A percentile compares a stretch with the other conserved stretches of the same genome.
Conservation (phyloP, 2,888 invertebrate genomes). For the Tinea trinotella region DNA sequence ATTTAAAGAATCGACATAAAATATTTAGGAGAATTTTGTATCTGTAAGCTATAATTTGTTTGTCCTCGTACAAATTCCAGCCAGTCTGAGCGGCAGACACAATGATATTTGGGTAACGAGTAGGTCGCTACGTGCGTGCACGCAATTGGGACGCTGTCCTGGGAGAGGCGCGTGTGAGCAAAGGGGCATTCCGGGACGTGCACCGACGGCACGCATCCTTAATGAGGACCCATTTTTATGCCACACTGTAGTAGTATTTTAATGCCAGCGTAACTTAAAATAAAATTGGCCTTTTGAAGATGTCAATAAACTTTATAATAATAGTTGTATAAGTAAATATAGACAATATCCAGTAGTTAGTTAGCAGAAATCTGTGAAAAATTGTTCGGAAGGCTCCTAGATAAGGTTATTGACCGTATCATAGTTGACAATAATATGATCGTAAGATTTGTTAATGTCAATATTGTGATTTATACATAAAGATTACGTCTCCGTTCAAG, state of each 20-base stretch:
- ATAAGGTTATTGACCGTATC: not conserved
- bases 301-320: not conserved
- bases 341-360: constrained; percentile 2
- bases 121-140: constrained; percentile 13
- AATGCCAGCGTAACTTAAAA: not conserved
- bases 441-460: constrained; percentile 9
- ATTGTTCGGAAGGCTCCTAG: not conserved
- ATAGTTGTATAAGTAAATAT: not conserved
- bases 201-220: constrained; percentile 10
- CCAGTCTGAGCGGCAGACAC: constrained; percentile 11
- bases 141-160: not conserved
- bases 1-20: too few species aligned
- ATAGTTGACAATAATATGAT: not conserved
- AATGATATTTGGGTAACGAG: constrained; percentile 14
- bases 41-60: constrained; percentile 1
- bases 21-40: not conserved
- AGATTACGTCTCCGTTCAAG: constrained; percentile 1
- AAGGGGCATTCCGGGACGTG: constrained; percentile 14
- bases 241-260: not conserved
- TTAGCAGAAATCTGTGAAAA: constrained; percentile 1
- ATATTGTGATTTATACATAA: constrained; percentile 2
- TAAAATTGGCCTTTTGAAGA: not conserved
- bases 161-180: constrained; percentile 9
- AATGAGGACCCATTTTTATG: constrained; percentile 16
- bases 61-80: constrained; percentile 6